Evolutionary conservation across 2,113 vertebrate species (phyloP).

Genomic region (Tetrao urogallus): DNA sequence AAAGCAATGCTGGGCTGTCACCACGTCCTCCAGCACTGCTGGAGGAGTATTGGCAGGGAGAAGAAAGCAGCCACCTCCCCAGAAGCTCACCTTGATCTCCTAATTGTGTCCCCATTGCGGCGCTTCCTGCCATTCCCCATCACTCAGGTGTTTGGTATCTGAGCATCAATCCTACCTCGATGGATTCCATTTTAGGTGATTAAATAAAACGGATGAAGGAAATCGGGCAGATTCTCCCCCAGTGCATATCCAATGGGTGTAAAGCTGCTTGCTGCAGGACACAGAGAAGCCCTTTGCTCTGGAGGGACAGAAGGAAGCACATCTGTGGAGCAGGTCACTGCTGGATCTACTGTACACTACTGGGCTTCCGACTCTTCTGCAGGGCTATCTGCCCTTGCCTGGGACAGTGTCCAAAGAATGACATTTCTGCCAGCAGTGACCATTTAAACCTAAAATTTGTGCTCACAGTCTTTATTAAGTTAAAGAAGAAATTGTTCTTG

Average conservation of each 20-base stretch:
- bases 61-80: not conserved
- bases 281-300: not conserved
- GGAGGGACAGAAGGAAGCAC: not conserved
- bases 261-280: not conserved
- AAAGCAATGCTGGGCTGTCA: not conserved
- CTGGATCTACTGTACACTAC: not conserved
- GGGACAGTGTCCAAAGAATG: not conserved
- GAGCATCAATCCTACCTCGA: fast-evolving
- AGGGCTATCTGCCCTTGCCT: not conserved
- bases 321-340: not conserved
- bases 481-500: not conserved
- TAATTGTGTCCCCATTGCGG: not conserved
- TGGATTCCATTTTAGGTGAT: not conserved
- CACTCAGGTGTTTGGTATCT: not conserved
- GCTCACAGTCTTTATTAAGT: not conserved
- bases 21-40: not conserved
- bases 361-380: not conserved
- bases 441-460: not conserved
- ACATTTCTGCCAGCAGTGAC: not conserved
- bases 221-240: not conserved
- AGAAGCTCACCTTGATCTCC: constrained; percentile 20
- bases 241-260: not conserved
- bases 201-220: not conserved
- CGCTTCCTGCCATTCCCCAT: fast-evolving
- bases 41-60: not conserved